Base-by-base conservation (phyloP, 2,888 invertebrate genomes). In the Lepidocyrtinus sp. region DNA sequence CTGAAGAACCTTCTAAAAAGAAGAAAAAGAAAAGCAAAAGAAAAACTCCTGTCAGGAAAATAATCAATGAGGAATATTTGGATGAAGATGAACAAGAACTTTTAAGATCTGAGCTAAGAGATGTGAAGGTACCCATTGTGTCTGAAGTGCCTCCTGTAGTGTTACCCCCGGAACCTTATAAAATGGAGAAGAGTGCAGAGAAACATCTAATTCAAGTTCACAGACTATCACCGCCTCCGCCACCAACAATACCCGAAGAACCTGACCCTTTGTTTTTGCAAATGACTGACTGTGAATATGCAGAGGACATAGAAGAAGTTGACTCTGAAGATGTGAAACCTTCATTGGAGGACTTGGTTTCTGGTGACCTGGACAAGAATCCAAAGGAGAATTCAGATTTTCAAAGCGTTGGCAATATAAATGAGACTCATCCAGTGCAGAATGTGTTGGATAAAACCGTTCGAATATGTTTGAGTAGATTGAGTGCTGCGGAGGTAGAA, bases 221-320 rank as follows among this genome's bases (percentile, higher is more conserved):
- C 7, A 50, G 76, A 1, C 9, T 75, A 5, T 62, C 68, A 7
- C 69, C 59, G 0, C 70, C 46, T 24, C 22, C 46, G 12, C 26
- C 46, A 15, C 50, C 64, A 9, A 19, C 65, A n/a, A 21, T 17
- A 36, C 65, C 63, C 22, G 24, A 24, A 5, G 12, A 17, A 21
- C 21, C 9, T 5, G 59, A 59, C 22, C 22, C 15, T 50, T 50
- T 95, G 89, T 96, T 95, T 83, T 95, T 94, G 0, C 95, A 95
- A 36, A 36, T 12, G 36, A 12, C 5, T 12, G 36, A 36, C 5
- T 9, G 5, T 9, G 55, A 59, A 59, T 19, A 12, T 2, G 21
- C 3, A 3, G 21, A 59, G 21, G 59, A 36, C 36, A 5, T 36
- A 36, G 36, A 36, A 36, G 36, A 36, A 36, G 36, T 36, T 36